Conservation (phyloP, 2,888 invertebrate genomes). For the Dynastes hyllus region DNA sequence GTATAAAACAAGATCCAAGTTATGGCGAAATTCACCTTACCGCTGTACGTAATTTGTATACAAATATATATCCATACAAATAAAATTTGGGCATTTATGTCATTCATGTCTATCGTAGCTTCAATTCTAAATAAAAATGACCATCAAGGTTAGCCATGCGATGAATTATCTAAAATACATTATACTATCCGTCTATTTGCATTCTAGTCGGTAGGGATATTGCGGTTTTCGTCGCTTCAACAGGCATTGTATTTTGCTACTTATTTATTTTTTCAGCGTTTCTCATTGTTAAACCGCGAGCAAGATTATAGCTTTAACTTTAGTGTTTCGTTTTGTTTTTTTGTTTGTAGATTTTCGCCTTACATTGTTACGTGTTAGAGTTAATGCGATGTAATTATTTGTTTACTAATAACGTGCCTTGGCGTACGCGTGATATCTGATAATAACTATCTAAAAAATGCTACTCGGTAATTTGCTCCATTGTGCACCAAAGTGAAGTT, state of each 20-base stretch:
- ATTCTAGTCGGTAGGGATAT: conserved; percentile 9
- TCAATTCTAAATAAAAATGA: background rate
- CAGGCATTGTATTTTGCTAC: too few species aligned
- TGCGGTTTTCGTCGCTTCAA: conserved; percentile 8
- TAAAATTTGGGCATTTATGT: background rate
- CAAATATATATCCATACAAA: background rate
- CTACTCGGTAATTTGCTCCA: conserved; percentile 24
- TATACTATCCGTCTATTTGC: background rate
- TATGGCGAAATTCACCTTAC: too few species aligned
- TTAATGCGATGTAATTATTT: conserved; percentile 8
- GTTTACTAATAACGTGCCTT: conserved; percentile 31
- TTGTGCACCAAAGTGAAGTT: conserved; percentile 13
- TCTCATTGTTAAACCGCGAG: background rate
- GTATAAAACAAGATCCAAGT: too few species aligned
- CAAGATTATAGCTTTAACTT: background rate
- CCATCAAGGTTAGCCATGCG: conserved; percentile 9
- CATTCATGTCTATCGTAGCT: background rate
- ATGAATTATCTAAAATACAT: conserved; percentile 25
- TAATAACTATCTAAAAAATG: conserved; percentile 23
- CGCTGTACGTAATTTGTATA: too few species aligned
- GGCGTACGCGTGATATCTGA: conserved; percentile 23
- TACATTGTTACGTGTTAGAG: conserved; percentile 16
- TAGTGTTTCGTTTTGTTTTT: background rate
- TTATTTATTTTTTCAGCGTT: background rate
- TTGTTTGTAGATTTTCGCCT: background rate